These are phyloP conservation scores for Pheosia tremula DNA, from an alignment of 2,888 invertebrate genomes.

Conservation along the genomic window DNA sequence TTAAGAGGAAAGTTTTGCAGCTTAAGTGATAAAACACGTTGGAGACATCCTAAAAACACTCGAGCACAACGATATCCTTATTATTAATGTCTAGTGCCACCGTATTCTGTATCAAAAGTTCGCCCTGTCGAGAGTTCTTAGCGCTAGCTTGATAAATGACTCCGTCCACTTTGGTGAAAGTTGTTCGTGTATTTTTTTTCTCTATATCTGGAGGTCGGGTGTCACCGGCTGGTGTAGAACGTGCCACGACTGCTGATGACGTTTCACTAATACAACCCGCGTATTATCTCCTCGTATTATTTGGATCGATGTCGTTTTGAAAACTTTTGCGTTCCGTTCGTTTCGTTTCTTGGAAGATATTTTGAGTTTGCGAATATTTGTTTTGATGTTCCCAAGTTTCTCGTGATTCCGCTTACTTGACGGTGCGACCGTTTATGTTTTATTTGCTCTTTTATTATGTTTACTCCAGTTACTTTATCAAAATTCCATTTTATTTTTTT, in stretches of 20 bases:
- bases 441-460: constrained; percentile 3
- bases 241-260: constrained; percentile 65
- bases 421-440: constrained; percentile 10
- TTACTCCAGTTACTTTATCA: neutral
- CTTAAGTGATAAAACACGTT: constrained; percentile 79
- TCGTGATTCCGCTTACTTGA: constrained; percentile 14
- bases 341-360: constrained; percentile 32
- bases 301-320: constrained; percentile 53
- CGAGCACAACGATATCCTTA: constrained; percentile 75
- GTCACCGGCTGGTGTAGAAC: constrained; percentile 61
- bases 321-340: constrained; percentile 42
- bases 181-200: constrained; percentile 66
- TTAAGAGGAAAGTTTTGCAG: constrained; percentile 66
- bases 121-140: constrained; percentile 80
- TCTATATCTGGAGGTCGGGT: constrained; percentile 53
- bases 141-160: constrained; percentile 82
- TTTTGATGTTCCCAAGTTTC: constrained; percentile 13
- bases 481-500: too few species aligned
- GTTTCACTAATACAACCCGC: constrained; percentile 53
- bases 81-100: constrained; percentile 81
- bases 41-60: constrained; percentile 72
- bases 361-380: constrained; percentile 29
- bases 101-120: constrained; percentile 82
- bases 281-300: constrained; percentile 59
- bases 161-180: constrained; percentile 75